Conservation (phyloP, 2,797 vertebrate genomes). For the Pempheris klunzingeri region DNA sequence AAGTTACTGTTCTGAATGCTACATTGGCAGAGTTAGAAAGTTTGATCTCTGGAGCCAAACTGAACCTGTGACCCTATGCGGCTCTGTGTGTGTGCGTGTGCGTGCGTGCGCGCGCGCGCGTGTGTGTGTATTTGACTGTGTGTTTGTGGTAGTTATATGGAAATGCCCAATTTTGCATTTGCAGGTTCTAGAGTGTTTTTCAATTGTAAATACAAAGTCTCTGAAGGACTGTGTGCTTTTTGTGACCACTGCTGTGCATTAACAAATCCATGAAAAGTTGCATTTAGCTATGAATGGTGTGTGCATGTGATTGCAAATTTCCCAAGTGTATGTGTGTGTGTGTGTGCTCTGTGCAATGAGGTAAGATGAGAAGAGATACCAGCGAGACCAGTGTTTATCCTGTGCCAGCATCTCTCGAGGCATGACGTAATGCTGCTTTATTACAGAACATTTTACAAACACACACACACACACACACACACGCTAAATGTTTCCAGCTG, state of each 20-base stretch:
- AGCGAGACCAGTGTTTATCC: conserved; percentile 82
- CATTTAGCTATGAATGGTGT: conserved; percentile 58
- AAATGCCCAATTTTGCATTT: conserved; percentile 13
- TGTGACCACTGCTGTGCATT: conserved; percentile 9
- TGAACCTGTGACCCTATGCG: conserved; percentile 60
- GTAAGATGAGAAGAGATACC: conserved; percentile 76
- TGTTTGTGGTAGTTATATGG: conserved; percentile 2
- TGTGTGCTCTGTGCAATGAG: conserved; percentile 55
- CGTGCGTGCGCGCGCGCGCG: no score
- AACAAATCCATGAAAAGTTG: conserved; percentile 27
- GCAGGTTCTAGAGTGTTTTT: conserved; percentile 15
- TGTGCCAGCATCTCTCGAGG: conserved; percentile 79
- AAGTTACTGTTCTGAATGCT: conserved; percentile 66
- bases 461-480: conserved; percentile 32
- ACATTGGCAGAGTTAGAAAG: conserved; percentile 42
- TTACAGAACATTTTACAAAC: conserved; percentile 61
- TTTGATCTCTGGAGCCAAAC: conserved; percentile 46
- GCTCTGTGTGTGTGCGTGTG: neutral
- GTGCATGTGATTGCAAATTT: conserved; percentile 38
- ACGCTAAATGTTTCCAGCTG: conserved; percentile 68
- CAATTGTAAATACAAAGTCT: conserved; percentile 36
- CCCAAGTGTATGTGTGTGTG: conserved; percentile 42
- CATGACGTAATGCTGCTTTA: conserved; percentile 79
- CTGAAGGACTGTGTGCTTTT: conserved; percentile 15
- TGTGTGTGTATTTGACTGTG: conserved; percentile 1